A percentile compares a stretch with the other conserved stretches of the same genome.
Conservation (phyloP, 30 jellyfish, hydroid and myxozoan genomes). For the Aurelia aurita complex sp. Pacific region DNA sequence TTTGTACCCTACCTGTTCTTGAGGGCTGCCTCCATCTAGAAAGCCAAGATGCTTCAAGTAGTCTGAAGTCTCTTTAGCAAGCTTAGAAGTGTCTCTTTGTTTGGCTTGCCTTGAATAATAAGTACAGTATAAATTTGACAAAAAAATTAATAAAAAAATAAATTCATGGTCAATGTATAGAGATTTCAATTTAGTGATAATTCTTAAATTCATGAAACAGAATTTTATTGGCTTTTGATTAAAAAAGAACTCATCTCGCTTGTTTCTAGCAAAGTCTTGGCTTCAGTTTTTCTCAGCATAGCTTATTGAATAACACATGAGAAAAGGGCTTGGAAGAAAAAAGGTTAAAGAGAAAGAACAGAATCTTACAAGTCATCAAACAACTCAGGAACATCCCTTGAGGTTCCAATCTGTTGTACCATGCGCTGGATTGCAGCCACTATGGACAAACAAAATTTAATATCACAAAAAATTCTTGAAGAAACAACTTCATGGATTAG, state of each 20-base stretch:
- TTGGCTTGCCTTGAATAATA: slow-evolving; percentile 41
- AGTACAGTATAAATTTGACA: too few species aligned
- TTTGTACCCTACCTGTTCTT: slow-evolving; percentile 58
- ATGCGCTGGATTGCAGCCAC: slow-evolving; percentile 83
- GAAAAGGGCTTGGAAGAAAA: neutral
- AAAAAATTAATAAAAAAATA: too few species aligned
- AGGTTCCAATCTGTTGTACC: slow-evolving; percentile 87
- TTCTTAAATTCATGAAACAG: too few species aligned
- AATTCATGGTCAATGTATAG: too few species aligned
- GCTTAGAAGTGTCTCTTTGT: slow-evolving; percentile 59
- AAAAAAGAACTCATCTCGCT: neutral
- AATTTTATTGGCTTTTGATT: neutral
- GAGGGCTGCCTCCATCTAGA: slow-evolving; percentile 66
- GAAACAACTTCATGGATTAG: too few species aligned
- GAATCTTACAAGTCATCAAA: slow-evolving; percentile 81
- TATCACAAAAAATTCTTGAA: too few species aligned
- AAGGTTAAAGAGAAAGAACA: neutral
- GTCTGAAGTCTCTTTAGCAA: slow-evolving; percentile 83
- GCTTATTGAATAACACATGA: neutral
- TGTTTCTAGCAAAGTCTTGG: too few species aligned
- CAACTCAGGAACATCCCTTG: slow-evolving; percentile 85
- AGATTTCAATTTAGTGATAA: too few species aligned
- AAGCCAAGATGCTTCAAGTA: slow-evolving; percentile 61
- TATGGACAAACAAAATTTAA: neutral
- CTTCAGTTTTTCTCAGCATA: neutral